Evolutionary conservation across 2,888 invertebrate species (phyloP), one percentile per base, ranked within the genome.

Genomic region (Cephus pygmeus): DNA sequence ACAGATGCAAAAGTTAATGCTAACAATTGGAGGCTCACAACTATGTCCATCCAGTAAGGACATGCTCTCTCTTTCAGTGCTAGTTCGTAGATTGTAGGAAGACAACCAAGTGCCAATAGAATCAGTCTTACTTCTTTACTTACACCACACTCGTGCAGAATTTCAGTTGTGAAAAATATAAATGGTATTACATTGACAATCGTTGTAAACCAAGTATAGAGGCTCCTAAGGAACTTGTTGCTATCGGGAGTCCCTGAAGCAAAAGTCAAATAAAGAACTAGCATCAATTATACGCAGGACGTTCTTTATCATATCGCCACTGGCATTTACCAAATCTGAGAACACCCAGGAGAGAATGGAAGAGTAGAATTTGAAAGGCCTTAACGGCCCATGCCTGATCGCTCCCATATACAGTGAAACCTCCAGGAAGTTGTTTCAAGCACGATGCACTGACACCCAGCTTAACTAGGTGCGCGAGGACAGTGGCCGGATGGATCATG

Each of bases 341-440:
- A 40, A 90, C 85, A 69, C 91, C 91, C 30, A 91, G 77, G 79
- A 90, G 77, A 30, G 91, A 90, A 80, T 91, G 91, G 12, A 87
- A 80, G 73, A 91, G 83, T 73, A 90, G 83, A 77, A 91, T 88
- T 84, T 90, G 89, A 80, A 88, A 88, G 76, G 90, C 90, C 81
- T 90, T 83, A 69, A 87, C 82, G 71, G 88, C 87, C 90, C 90
- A 90, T 75, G 81, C 81, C 75, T 84, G 83, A 31, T 87, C 81
- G 76, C 80, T 86, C 31, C 81, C 81, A 78, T 84, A 78, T 71
- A 87, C 81, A 75, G 86, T 85, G 76, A 83, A 86, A n/a, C 86
- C 81, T 79, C 84, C 86, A 80, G 86, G 81, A 71, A 89, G 82
- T 79, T 86, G 84, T 79, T 81, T 84, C 87, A 90, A 87, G 77